Base-by-base conservation (phyloP, 30 jellyfish, hydroid and myxozoan genomes). In the Aurelia aurita complex sp. Pacific region DNA sequence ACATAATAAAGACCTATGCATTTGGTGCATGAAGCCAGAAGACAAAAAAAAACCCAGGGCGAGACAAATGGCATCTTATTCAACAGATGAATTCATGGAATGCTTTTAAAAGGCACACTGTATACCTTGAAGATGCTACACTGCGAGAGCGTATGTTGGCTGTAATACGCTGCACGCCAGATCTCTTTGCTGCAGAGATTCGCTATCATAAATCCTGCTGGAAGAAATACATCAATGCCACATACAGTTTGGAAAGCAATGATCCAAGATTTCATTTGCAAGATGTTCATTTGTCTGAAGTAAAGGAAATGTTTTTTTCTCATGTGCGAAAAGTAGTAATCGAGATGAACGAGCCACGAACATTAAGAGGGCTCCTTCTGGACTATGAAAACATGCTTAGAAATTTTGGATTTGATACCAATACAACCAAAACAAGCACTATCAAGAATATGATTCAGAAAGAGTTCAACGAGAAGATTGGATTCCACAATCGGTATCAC, bases 401-500 rank as follows among this genome's bases (percentile, higher is more conserved):
- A 69, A 69, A 69, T 33, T 69, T 69, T 69, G 80, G 80, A 69
- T 69, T 69, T 69, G 80, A 69, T 69, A 38, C 50, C 50, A 38
- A 4, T 38, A 38, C 50, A 38, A 38, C 50, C 50, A 38, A 38
- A 4, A 38, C 83, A 73, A 32, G 66, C 69, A 32, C 74, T 59
- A 52, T 75, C 19, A 75, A 54, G 19, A 59, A 75, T 10, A 79
- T 60, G 69, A 8, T 75, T 40, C 85, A 75, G 85, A 54, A 75
- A 52, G 85, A 51, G 61, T 75, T 75, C 61, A 64, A 40, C n/a
- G 61, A 29, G 73, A 53, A 57, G 61, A 75, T 75, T 5, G 73
- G 85, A 54, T 75, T 75, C 85, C 85, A 75, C 19, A 40, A 75
- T 4, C 54, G 85, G 74, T 75, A 75, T 75, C 85, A 75, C 85